Evolutionary conservation across 2,888 invertebrate genomes (phyloP).

Genomic region (Aleiodes leptofemur): DNA sequence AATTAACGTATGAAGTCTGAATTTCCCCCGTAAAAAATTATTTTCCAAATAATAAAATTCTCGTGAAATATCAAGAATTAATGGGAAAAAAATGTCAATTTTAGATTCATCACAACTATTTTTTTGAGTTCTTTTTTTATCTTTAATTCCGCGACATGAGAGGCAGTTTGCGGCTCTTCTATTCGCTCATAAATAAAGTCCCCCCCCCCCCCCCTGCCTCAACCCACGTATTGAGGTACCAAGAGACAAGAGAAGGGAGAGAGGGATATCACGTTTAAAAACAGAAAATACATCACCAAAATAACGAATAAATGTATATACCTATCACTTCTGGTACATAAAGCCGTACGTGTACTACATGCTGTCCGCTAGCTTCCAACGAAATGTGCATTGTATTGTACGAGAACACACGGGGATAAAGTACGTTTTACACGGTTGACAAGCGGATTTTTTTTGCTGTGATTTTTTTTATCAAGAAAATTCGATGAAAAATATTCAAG

Average conservation of each 20-base stretch:
- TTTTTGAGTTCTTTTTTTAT: conserved; percentile 2
- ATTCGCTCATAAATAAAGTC: conserved; percentile 74
- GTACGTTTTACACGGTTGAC: conserved; percentile 29
- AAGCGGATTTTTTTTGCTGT: conserved; percentile 3
- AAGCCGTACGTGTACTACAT: conserved; percentile 58
- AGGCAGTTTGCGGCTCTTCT: conserved; percentile 70
- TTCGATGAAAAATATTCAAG: conserved; percentile 2
- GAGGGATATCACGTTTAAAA: conserved; percentile 55
- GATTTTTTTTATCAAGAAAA: conserved; percentile 22
- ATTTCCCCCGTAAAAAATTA: conserved; percentile 58
- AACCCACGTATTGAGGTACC: background rate
- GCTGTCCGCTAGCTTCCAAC: conserved; percentile 17
- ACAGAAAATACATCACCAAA: conserved; percentile 61
- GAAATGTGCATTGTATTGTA: conserved; percentile 25
- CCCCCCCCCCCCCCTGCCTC: background rate
- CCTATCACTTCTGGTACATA: conserved; percentile 75
- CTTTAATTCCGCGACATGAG: background rate
- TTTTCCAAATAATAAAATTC: conserved; percentile 61
- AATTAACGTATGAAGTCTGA: background rate
- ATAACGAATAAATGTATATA: conserved; percentile 72
- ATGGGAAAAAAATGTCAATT: conserved; percentile 28
- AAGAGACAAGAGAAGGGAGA: conserved; percentile 65
- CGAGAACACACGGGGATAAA: conserved; percentile 30
- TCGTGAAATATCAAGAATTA: conserved; percentile 59
- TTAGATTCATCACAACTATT: background rate